These are phyloP conservation scores for Cnemophilus loriae DNA, from an alignment of 2,113 vertebrate genomes.

Conservation along the genomic window DNA sequence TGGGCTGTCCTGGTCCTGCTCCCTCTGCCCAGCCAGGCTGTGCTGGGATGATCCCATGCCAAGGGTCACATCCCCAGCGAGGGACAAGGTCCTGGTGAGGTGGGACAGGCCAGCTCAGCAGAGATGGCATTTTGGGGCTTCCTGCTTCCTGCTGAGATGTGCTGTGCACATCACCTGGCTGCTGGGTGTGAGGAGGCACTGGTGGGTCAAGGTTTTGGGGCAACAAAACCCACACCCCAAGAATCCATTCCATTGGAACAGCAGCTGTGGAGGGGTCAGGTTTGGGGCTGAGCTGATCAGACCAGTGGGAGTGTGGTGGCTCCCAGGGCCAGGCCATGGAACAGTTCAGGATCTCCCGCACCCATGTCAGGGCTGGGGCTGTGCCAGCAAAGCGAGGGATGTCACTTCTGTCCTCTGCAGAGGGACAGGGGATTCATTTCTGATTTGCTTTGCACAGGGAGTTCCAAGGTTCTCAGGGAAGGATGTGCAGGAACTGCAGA, in stretches of 20 bases:
- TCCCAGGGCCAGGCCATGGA: not conserved
- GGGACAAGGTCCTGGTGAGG: not conserved
- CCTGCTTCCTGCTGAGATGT: not conserved
- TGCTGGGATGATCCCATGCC: not conserved
- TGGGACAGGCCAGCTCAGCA: not conserved
- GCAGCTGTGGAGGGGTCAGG: not conserved
- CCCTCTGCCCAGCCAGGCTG: not conserved
- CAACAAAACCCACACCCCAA: accelerated
- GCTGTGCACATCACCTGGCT: not conserved
- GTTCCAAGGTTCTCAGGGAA: not conserved
- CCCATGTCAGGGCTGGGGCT: accelerated
- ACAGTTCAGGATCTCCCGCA: not conserved
- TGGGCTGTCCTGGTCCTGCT: not conserved
- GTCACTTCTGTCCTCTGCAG: not conserved
- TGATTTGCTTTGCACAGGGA: not conserved
- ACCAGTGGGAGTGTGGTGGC: not conserved
- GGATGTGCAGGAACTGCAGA: not conserved
- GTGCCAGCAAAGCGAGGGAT: accelerated
- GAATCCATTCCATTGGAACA: accelerated
- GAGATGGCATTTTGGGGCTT: not conserved
- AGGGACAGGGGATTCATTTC: not conserved
- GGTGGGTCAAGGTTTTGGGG: not conserved
- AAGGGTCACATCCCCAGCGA: not conserved
- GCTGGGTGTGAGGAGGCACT: not conserved
- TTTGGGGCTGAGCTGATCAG: not conserved